Evolutionary conservation across 2,888 invertebrate genomes (phyloP).

Genomic region (Euproctis similis): DNA sequence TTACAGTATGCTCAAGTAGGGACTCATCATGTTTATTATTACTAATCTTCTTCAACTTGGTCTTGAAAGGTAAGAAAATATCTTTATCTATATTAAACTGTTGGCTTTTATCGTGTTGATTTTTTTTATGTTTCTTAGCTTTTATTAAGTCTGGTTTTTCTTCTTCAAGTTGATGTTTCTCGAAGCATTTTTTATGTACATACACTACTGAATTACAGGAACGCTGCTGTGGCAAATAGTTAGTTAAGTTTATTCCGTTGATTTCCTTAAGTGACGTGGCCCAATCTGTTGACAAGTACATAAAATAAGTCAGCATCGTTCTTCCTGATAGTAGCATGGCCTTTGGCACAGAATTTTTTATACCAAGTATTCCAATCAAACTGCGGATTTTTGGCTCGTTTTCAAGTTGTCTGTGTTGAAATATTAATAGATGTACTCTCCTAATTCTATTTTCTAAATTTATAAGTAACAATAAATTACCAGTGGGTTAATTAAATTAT

Average conservation of each 20-base stretch:
- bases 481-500: too few relatives aligned
- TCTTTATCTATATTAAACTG: constrained; percentile 29
- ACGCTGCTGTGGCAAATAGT: constrained; percentile 44
- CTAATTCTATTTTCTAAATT: too few relatives aligned
- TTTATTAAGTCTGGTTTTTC: constrained; percentile 13
- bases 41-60: neutral
- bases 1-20: constrained; percentile 50
- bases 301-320: too few relatives aligned
- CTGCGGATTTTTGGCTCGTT: too few relatives aligned
- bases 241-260: constrained; percentile 44
- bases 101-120: constrained; percentile 33
- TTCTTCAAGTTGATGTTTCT: constrained; percentile 17
- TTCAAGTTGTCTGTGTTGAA: too few relatives aligned
- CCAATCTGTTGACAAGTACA: constrained; percentile 23
- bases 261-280: constrained; percentile 24
- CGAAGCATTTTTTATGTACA: constrained; percentile 43
- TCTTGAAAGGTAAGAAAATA: constrained; percentile 5
- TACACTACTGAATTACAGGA: constrained; percentile 50
- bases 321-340: too few relatives aligned
- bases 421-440: too few relatives aligned
- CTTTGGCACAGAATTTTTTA: too few relatives aligned
- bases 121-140: constrained; percentile 21
- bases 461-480: too few relatives aligned
- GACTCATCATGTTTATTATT: constrained; percentile 28
- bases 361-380: too few relatives aligned